These are phyloP conservation scores for Dipodomys ordii DNA, from an alignment of 2,113 vertebrate species.

Conservation along the genomic window DNA sequence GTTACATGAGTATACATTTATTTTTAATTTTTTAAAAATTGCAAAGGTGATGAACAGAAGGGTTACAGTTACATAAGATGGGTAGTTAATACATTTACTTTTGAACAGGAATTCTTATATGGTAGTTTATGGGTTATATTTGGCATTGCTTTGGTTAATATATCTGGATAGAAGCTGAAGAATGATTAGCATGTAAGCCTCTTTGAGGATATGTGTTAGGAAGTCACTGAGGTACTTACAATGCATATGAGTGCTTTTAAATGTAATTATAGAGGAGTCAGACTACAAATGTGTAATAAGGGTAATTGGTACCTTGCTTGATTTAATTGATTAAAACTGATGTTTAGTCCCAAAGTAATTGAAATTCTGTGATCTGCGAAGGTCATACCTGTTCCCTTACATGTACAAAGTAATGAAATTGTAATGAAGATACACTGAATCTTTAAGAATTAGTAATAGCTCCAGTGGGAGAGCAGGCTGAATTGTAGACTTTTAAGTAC, in stretches of 20 bases:
- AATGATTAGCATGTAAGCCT: conserved; percentile 60
- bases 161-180: conserved; percentile 38
- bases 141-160: conserved; percentile 28
- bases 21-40: no score
- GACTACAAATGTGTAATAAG: conserved; percentile 61
- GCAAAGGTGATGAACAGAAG: no score
- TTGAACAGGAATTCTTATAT: not conserved
- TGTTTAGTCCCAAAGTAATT: conserved; percentile 66
- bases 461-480: not conserved
- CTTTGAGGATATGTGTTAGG: conserved; percentile 57
- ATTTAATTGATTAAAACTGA: conserved; percentile 71
- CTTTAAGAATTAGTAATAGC: conserved; percentile 42
- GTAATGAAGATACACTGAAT: conserved; percentile 22
- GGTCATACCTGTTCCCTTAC: conserved; percentile 34
- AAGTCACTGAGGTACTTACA: conserved; percentile 56
- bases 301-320: conserved; percentile 63
- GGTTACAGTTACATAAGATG: no score
- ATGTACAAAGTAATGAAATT: conserved; percentile 47
- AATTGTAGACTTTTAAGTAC: not conserved
- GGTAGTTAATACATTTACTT: no score
- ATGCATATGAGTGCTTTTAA: conserved; percentile 50
- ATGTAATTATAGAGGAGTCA: conserved; percentile 63
- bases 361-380: conserved; percentile 58
- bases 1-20: no score
- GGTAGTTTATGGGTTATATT: not conserved